A percentile compares a stretch with the other conserved stretches of the same genome.
Evolutionary conservation across 2,888 invertebrate species (phyloP).

Genomic region (Archaeoteleia sp.): DNA sequence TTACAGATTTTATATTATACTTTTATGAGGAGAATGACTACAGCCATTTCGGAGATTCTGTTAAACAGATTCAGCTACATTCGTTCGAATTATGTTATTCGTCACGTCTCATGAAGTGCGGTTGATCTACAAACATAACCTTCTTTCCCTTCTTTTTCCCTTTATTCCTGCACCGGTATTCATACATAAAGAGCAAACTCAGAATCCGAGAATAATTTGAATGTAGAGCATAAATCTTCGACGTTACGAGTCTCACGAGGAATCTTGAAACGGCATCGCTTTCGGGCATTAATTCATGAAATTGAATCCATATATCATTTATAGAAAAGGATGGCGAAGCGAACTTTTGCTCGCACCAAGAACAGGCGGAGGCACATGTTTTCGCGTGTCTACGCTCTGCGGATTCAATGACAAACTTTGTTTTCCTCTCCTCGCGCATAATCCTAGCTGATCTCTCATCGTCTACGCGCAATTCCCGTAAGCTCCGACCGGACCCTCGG

Average conservation of each 20-base stretch:
- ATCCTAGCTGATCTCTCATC: constrained; percentile 59
- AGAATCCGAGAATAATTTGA: constrained; percentile 52
- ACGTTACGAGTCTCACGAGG: constrained; percentile 51
- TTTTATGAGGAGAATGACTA: neutral
- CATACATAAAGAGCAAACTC: constrained; percentile 40
- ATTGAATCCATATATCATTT: constrained; percentile 55
- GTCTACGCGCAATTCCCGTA: constrained; percentile 31
- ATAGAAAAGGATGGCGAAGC: constrained; percentile 38
- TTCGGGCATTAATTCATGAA: constrained; percentile 49
- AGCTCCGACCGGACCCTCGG: constrained; percentile 38
- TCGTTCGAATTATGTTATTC: constrained; percentile 28
- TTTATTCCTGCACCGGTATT: constrained; percentile 25
- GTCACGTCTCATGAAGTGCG: constrained; percentile 19
- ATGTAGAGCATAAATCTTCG: constrained; percentile 44
- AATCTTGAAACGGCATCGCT: constrained; percentile 47
- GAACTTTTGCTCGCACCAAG: constrained; percentile 21
- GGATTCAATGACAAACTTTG: constrained; percentile 57
- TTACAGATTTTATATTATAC: no score
- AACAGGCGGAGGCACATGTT: constrained; percentile 15
- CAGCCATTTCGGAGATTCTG: neutral
- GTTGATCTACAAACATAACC: constrained; percentile 23
- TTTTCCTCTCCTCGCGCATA: constrained; percentile 55
- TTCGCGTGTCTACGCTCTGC: constrained; percentile 20
- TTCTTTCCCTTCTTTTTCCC: constrained; percentile 15
- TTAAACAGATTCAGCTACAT: constrained; percentile 10